Base-by-base conservation (phyloP, 2,888 invertebrate species). In the Ormyrus rosae region DNA sequence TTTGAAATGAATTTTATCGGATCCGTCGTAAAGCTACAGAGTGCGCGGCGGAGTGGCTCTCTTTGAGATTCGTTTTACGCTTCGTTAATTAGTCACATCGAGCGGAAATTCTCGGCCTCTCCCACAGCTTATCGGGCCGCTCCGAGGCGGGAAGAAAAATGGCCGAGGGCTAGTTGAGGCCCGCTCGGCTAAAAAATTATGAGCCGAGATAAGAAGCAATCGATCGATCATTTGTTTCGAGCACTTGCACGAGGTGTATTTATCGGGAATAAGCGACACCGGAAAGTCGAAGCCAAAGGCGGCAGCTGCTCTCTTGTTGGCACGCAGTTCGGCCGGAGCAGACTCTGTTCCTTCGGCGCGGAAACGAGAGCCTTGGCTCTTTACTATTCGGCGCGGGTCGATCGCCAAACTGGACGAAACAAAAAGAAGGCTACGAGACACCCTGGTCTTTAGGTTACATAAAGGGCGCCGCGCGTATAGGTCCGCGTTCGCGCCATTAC, bases 401-500 rank as follows among this genome's bases (percentile, higher is more conserved):
- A 76, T 69, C 81, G 81, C 77, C 72, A 65, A 65, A 74, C 80
- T 69, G 46, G 48, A 48, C 61, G 72, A 69, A 85, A 84, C 84
- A 85, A 85, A 84, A 83, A 45, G 11, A 53, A 51, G 65, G 11
- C 34, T 34, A 3, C 13, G 48, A 11, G 13, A 45, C 13, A 4
- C 19, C 50, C 65, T 48, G 60, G 56, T 60, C 71, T 73, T 79
- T 81, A 68, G 56, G 51, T 74, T 74, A 64, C 72, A 48, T 34
- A 76, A 34, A 65, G 48, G 58, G 48, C 5, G 13, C 65, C n/a
- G 48, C 45, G 75, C 56, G 69, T 70, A 61, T 19, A 45, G 69
- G 50, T 65, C 63, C 67, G 80, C 80, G 45, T 63, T 77, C 84
- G 80, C 84, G 82, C 86, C 86, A 86, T 86, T 86, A 86, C 83